phyloP scores from a whole-genome alignment of 2,113 vertebrate genomes.

The Perca flavescens region DNA sequence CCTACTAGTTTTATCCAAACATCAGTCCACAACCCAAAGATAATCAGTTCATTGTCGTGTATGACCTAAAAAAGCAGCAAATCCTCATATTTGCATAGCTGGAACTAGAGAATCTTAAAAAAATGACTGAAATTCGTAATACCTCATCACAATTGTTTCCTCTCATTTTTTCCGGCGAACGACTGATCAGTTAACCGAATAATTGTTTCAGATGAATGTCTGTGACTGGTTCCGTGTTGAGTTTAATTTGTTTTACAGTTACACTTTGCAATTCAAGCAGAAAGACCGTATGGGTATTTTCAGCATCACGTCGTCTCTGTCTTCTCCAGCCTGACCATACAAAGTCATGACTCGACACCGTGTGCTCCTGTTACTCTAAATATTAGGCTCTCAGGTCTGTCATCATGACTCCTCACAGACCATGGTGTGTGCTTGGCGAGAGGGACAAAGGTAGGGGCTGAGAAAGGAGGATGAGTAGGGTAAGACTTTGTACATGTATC shows the following conservation, averaged over 20 bases:
- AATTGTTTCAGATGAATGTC: not conserved
- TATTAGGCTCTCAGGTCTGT: conserved; percentile 45
- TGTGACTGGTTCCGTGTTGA: not conserved
- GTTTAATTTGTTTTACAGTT: not conserved
- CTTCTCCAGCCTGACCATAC: conserved; percentile 61
- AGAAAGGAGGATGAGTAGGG: not conserved
- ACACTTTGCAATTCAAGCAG: too few relatives aligned
- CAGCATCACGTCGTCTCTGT: not conserved
- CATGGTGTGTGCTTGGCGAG: conserved; percentile 3
- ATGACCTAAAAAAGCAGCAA: too few relatives aligned
- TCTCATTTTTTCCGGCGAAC: too few relatives aligned
- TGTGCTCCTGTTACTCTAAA: conserved; percentile 57
- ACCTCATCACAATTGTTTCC: too few relatives aligned
- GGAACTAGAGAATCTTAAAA: not conserved
- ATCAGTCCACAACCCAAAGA: too few relatives aligned
- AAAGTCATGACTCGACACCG: conserved; percentile 54
- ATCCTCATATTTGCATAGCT: not conserved
- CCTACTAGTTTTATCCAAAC: not conserved
- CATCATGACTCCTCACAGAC: not conserved
- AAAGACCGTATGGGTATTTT: not conserved
- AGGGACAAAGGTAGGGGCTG: not conserved
- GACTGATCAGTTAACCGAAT: not conserved
- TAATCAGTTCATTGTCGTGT: too few relatives aligned
- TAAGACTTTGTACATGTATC: not conserved
- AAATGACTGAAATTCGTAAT: not conserved